These are phyloP conservation scores for Myotis brandtii DNA, from an alignment of 2,113 vertebrate species.

Conservation along the genomic window DNA sequence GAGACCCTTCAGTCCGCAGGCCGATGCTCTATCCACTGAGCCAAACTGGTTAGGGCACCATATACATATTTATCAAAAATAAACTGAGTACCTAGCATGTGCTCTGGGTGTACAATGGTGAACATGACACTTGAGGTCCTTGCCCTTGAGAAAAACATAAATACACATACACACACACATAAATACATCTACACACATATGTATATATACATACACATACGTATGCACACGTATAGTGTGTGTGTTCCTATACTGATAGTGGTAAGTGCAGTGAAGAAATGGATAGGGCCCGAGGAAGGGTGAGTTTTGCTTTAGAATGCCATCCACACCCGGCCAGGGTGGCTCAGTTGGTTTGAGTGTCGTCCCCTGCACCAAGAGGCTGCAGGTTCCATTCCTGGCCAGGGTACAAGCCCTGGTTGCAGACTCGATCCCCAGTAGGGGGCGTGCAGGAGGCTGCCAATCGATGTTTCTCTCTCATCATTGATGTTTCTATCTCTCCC, in stretches of 20 bases:
- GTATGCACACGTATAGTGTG: fast-evolving
- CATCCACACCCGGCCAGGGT: no score
- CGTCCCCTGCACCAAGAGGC: no score
- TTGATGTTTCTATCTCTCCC: no score
- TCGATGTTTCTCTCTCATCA: no score
- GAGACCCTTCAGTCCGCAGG: no score
- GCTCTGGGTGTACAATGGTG: background rate
- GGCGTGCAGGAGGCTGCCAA: no score
- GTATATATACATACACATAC: fast-evolving
- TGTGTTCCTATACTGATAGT: background rate
- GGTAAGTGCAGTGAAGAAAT: background rate
- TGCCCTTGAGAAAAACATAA: background rate
- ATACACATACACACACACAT: background rate
- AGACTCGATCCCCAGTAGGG: no score
- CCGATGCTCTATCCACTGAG: no score
- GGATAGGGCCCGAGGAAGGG: background rate
- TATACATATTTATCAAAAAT: background rate
- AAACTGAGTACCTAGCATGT: no score
- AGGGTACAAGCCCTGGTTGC: no score
- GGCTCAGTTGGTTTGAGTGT: no score
- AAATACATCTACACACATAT: background rate
- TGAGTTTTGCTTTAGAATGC: background rate
- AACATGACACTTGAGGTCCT: background rate
- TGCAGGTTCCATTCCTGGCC: no score
- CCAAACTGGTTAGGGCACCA: background rate